Evolutionary conservation across 2,113 vertebrate species (phyloP), one percentile per base, ranked within the genome.

Genomic region (Amia ocellicauda): DNA sequence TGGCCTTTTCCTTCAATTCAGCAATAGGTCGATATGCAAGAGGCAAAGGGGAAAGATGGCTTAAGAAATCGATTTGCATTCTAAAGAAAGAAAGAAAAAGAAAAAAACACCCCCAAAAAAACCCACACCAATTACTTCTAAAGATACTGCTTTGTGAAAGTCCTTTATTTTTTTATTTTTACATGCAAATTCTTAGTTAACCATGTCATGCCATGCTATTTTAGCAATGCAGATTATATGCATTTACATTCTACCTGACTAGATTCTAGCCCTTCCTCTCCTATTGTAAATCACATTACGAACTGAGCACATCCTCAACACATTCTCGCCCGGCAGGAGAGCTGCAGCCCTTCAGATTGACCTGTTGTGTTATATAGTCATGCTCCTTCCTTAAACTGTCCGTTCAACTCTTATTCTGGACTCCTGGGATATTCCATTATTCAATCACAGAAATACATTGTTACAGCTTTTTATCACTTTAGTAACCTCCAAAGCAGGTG

Each of bases 11-110:
- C 26, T 55, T 53, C 36, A 54, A 54, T 53, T 55, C 31, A 63
- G 40, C 51, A 55, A 31, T 22, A 43, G 64, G 42, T 72, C 61
- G 50, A 68, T 69, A 66, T 63, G 47, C 61, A 64, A 55, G 62
- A 36, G 51, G 20, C 14, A 31, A 47, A 14, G 19, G 29, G 26
- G 19, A 36, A 19, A 63, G 60, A 50, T 13, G 7, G 20, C 47
- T 55, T 41, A 19, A 43, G 61, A 63, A 53, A 42, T 40, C 36
- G 64, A 77, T 69, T 54, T 51, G 40, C 26, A 55, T 55, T 54
- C 50, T 62, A 43, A 41, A 67, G 54, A 58, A 67, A 52, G 31
- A 36, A 36, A 17, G 43, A 40, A 43, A 52, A 10, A 24, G 0
- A 58, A 26, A 16, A n/a, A n/a, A n/a, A n/a, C n/a, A n/a, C n/a